Conservation (phyloP, 2,113 vertebrate species). For the Eleginops maclovinus region DNA sequence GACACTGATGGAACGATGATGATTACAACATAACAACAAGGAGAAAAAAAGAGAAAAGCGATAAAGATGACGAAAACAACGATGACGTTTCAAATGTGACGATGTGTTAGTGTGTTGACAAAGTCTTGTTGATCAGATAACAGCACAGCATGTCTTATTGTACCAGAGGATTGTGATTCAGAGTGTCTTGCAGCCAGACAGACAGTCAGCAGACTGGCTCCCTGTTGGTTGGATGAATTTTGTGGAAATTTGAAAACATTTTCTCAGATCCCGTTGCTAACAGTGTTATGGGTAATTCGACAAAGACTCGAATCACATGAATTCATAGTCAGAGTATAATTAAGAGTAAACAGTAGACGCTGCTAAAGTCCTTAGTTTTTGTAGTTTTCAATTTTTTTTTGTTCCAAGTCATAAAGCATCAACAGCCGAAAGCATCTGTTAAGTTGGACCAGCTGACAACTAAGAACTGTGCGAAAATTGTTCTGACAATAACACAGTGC, state of each 20-base stretch:
- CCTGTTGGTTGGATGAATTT: constrained; percentile 9
- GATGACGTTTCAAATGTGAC: neutral
- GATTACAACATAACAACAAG: neutral
- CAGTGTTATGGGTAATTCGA: neutral
- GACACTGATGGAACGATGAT: neutral
- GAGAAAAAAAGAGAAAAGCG: neutral
- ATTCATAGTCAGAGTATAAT: neutral
- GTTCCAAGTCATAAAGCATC: too few species aligned
- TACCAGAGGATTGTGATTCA: constrained; percentile 36
- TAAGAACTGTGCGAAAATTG: neutral
- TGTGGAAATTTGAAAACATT: neutral
- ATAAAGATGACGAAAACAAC: neutral
- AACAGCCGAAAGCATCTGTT: too few species aligned
- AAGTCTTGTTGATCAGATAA: constrained; percentile 28
- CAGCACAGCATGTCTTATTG: constrained; percentile 26
- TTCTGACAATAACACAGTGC: neutral
- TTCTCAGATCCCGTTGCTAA: neutral
- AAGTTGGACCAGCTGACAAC: neutral
- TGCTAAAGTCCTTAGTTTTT: neutral
- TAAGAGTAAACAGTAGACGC: neutral
- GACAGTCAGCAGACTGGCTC: constrained; percentile 7
- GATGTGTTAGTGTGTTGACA: constrained; percentile 15
- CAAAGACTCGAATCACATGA: neutral
- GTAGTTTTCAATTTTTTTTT: too few species aligned
- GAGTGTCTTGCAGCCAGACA: constrained; percentile 20